Base-by-base conservation (phyloP, 2,888 invertebrate species). In the Leptura quadrifasciata region DNA sequence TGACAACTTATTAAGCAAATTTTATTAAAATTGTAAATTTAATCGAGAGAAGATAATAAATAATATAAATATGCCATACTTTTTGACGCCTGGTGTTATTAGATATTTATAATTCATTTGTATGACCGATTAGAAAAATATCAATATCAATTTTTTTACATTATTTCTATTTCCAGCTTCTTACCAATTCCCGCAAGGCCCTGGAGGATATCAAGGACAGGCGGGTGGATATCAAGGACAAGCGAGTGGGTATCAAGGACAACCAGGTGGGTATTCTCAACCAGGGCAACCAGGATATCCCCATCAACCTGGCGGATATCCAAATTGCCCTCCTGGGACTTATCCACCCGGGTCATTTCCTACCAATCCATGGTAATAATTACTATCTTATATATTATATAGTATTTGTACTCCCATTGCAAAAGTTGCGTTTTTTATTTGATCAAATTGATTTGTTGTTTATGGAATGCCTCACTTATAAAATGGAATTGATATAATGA, bases 161-260 rank as follows among this genome's bases (percentile, higher is more conserved):
- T 15, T 18, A 20, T 64, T 64, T 65, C 55, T 9, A n/a, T 69
- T 86, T 86, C 24, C 80, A 90, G 90, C 89, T 88, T 89, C 88
- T n/a, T 90, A 89, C 81, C 90, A 91, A 80, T 93, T 92, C 88
- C 88, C 90, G 77, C 92, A 91, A 68, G 92, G 92, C 80, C 91
- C 92, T 75, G 91, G 90, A 82, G 90, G 89, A 60, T 63, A 63
- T 20, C 63, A 63, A 20, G 63, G 35, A n/a, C 76, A 76, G 18
- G 77, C 69, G 10, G 74, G 76, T 8, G 76, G 73, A 20, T 74
- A 64, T 47, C 27, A 31, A 31, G 27, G 27, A 15, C 60, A 60
- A n/a, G 27, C 4, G 9, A 91, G 90, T 82, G 90, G 89, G 57
- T 63, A 63, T 20, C 39, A 39, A 12, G 63, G 35, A n/a, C 76